Base-by-base conservation (phyloP, 2,113 vertebrate species). In the Scomber colias region DNA sequence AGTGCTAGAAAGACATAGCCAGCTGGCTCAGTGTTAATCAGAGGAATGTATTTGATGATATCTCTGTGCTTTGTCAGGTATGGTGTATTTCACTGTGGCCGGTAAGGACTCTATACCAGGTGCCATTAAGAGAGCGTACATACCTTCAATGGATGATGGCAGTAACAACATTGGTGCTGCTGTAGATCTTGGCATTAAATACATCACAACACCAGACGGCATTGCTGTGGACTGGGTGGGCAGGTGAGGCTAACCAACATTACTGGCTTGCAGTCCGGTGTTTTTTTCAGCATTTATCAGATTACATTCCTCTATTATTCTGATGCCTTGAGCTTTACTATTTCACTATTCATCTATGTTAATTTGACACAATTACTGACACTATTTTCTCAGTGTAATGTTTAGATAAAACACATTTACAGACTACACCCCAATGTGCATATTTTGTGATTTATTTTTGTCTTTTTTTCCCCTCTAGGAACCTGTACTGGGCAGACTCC, bases 221-320 rank as follows among this genome's bases (percentile, higher is more conserved):
- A 92, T 98, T 70, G 97, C 97, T n/a, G 97, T 98, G 91, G 97
- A 98, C 91, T 98, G 97, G 97, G 95, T 98, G 81, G 97, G 96
- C 92, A 96, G 96, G 97, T 71, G 10, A 56, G 62, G 17, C 53
- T 40, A 40, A 40, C 35, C 35, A 40, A 40, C 35, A 40, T 40
- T 40, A 40, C 35, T 40, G 6, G 35, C 35, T 40, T 40, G 35
- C 9, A 55, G 19, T 3, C 53, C 13, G n/a, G 17, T 15, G 31
- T 40, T 31, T 16, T 27, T 21, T 14, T 27, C 4, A 14, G 3
- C 7, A 21, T 21, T 63, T 46, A n/a, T 11, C 11, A n/a, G 10
- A 40, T 40, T 40, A 40, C 35, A 40, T 40, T 40, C 35, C 35
- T 40, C 35, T 40, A 40, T n/a, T 12, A n/a, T 4, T 48, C n/a